A percentile compares a stretch with the other conserved stretches of the same genome.
Evolutionary conservation across 2,797 vertebrate genomes (phyloP).

Genomic region (Coregonus suidteri): DNA sequence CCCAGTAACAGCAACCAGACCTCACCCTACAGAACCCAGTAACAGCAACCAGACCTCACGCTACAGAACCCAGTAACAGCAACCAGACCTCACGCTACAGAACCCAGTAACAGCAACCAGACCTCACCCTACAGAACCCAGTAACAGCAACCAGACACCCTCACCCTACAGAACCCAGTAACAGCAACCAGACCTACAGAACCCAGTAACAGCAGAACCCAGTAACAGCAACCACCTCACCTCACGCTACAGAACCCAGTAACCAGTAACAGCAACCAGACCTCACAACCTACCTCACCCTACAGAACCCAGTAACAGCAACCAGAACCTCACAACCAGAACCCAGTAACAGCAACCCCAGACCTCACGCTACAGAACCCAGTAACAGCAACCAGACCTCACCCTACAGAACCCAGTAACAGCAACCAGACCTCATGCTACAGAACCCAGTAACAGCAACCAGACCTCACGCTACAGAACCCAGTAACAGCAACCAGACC

Average conservation of each 20-base stretch:
- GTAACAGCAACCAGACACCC: conserved; percentile 40
- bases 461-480: conserved; percentile 14
- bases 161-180: conserved; percentile 14
- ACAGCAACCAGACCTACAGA: conserved; percentile 18
- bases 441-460: conserved; percentile 37
- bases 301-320: too few species aligned
- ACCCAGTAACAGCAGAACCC: conserved; percentile 23
- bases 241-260: too few species aligned
- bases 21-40: too few species aligned
- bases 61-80: too few species aligned
- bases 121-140: conserved; percentile 9
- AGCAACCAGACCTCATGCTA: conserved; percentile 32
- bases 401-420: conserved; percentile 17
- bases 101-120: conserved; percentile 48
- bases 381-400: conserved; percentile 36
- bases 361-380: conserved; percentile 14
- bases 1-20: too few species aligned
- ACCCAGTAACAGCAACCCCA: conserved; percentile 50
- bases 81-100: not conserved
- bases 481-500: conserved; percentile 4
- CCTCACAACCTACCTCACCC: too few species aligned
- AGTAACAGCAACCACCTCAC: not conserved
- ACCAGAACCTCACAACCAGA: not conserved
- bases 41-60: conserved; percentile 54
- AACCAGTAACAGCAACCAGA: conserved; percentile 43